Percentiles rank a stretch among this genome's conserved stretches.
phyloP scores from a whole-genome alignment of 2,888 invertebrate genomes.

The Polyommatus iphigenia region DNA sequence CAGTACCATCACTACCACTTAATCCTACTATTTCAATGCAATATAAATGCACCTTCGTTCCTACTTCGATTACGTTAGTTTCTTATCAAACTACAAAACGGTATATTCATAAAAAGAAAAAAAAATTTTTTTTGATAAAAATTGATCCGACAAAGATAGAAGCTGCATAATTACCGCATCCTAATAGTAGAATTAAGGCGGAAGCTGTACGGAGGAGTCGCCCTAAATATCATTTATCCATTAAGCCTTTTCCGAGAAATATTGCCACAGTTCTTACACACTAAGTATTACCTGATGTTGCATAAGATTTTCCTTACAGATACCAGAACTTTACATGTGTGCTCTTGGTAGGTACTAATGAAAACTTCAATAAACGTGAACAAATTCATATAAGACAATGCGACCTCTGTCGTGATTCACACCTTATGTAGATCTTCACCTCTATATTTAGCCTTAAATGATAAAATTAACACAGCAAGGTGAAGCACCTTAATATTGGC shows the following conservation, averaged over 20 bases:
- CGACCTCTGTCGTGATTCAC: constrained; percentile 24
- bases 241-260: not conserved
- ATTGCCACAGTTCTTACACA: not conserved
- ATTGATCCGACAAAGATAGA: too few species aligned
- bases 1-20: too few species aligned
- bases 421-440: not conserved
- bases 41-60: too few species aligned
- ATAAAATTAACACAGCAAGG: not conserved
- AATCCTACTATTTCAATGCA: too few species aligned
- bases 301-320: constrained; percentile 3
- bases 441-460: not conserved
- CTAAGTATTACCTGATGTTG: not conserved
- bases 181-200: too few species aligned
- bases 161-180: too few species aligned
- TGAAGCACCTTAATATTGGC: not conserved
- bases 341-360: constrained; percentile 16
- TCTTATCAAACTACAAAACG: not conserved
- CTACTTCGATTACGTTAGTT: not conserved
- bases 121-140: too few species aligned
- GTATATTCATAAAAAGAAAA: not conserved
- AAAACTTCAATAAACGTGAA: not conserved
- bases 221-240: not conserved
- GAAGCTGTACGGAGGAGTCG: too few species aligned
- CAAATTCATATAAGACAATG: not conserved
- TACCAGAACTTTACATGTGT: not conserved